Evolutionary conservation across 2,888 invertebrate species (phyloP).

Genomic region (Drosophila prostipennis): DNA sequence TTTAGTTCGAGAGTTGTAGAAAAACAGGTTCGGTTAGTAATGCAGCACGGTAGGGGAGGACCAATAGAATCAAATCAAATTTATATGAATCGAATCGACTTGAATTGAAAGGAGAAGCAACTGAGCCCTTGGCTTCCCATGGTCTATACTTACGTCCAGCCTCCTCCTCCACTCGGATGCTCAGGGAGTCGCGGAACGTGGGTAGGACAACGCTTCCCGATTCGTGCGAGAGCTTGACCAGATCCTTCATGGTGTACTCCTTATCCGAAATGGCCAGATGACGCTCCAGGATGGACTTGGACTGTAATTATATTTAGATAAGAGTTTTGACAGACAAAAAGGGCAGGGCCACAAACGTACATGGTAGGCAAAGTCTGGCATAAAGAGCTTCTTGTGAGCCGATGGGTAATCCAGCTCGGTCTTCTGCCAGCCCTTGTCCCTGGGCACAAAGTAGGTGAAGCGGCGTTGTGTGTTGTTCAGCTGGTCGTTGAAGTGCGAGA

Average conservation of each 20-base stretch:
- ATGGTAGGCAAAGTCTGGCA: constrained; percentile 91
- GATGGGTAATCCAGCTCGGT: constrained; percentile 91
- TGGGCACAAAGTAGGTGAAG: constrained; percentile 96
- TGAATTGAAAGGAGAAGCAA: constrained; percentile 29
- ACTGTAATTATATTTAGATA: constrained; percentile 82
- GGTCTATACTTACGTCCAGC: constrained; percentile 88
- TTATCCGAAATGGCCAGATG: constrained; percentile 93
- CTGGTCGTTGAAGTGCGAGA: constrained; percentile 91
- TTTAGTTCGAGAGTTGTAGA: constrained; percentile 59
- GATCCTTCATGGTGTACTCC: constrained; percentile 92
- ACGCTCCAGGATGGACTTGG: constrained; percentile 92
- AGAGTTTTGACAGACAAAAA: background rate
- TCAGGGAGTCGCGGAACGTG: constrained; percentile 89
- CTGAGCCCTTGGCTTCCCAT: constrained; percentile 1
- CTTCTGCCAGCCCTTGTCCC: constrained; percentile 94
- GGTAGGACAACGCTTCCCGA: constrained; percentile 88
- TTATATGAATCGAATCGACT: constrained; percentile 42
- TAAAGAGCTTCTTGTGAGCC: constrained; percentile 92
- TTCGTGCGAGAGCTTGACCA: constrained; percentile 84
- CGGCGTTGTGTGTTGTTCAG: constrained; percentile 90
- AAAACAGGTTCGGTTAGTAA: constrained; percentile 68
- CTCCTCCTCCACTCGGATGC: constrained; percentile 90
- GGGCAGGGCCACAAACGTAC: constrained; percentile 85
- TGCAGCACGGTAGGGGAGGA: constrained; percentile 40
- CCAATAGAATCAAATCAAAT: constrained; percentile 59